Evolutionary conservation across 2,797 vertebrate species (phyloP), one percentile per base, ranked within the genome.

Genomic region (Gadopsis marmoratus): DNA sequence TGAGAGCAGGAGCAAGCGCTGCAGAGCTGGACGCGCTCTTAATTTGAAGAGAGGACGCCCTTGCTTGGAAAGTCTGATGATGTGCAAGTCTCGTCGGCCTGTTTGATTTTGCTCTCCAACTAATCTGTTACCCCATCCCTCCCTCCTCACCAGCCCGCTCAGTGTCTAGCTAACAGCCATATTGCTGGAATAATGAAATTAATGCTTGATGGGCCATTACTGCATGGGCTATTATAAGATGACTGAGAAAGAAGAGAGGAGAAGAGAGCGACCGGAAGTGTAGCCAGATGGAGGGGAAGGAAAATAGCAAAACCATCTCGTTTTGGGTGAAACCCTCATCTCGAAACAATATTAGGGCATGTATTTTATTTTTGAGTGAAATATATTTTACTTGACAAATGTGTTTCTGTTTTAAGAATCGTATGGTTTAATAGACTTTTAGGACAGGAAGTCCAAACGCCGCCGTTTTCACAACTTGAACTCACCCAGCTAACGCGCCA

Each of bases 191-290:
- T 90, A 91, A 90, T 91, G 84, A 93, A 91, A 92, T 91, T 73
- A 90, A 92, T 92, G 88, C 92, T 94, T 94, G 89, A 94, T 93
- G 87, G 86, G 71, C 86, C 92, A 92, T 95, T 93, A 91, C 84
- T 80, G 37, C 37, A 39, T 11, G 83, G 43, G 74, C 79, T 60
- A 14, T 67, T 87, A 91, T 88, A 80, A 81, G 82, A 92, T 73
- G 67, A 74, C 85, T 79, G 85, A 65, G 85, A 78, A 50, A 81
- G 76, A 79, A 26, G 64, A 80, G 69, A 56, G 51, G 67, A 12
- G 61, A 70, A 47, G 59, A 60, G 64, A 70, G 45, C 54, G 79
- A n/a, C 16, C 61, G 60, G 69, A 87, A 74, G 51, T 59, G 51
- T 31, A 43, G 68, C 60, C 70, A 70, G 81, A 88, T 69, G 56